A percentile compares a stretch with the other conserved stretches of the same genome.
Evolutionary conservation across 1,140 invertebrate genomes (phyloP).

Genomic region (Meloidogyne chitwoodi): DNA sequence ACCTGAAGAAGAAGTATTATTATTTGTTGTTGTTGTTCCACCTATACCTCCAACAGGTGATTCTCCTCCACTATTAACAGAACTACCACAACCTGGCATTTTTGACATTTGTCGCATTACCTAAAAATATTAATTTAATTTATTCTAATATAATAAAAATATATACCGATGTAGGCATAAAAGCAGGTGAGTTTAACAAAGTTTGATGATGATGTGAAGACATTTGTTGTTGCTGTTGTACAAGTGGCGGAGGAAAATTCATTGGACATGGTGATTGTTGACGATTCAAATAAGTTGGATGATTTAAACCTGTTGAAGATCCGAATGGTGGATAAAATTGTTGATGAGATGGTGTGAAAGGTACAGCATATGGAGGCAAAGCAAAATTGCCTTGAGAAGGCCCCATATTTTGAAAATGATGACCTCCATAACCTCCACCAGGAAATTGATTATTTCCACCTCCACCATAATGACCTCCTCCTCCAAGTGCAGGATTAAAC

Average conservation of each 20-base stretch:
- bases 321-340: not conserved
- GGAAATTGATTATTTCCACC: not conserved
- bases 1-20: not conserved
- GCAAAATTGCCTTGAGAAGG: not conserved
- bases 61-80: not conserved
- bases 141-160: too few relatives aligned
- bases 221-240: conserved; percentile 3
- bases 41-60: not conserved
- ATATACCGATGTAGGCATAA: conserved; percentile 19
- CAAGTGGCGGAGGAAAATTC: conserved; percentile 6
- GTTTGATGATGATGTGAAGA: not conserved
- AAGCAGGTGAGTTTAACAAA: conserved; percentile 16
- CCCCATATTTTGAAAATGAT: not conserved
- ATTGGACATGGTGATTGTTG: not conserved
- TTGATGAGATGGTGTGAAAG: not conserved
- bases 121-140: too few relatives aligned
- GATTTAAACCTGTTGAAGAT: not conserved
- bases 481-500: not conserved
- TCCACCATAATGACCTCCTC: not conserved
- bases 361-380: not conserved
- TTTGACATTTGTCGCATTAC: conserved; percentile 25
- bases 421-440: conserved; percentile 7
- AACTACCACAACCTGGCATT: conserved; percentile 9
- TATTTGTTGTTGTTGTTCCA: not conserved
- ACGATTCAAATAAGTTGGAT: not conserved